Evolutionary conservation across 64 coral and sea anemone genomes (phyloP).

Genomic region (Pocillopora verrucosa): DNA sequence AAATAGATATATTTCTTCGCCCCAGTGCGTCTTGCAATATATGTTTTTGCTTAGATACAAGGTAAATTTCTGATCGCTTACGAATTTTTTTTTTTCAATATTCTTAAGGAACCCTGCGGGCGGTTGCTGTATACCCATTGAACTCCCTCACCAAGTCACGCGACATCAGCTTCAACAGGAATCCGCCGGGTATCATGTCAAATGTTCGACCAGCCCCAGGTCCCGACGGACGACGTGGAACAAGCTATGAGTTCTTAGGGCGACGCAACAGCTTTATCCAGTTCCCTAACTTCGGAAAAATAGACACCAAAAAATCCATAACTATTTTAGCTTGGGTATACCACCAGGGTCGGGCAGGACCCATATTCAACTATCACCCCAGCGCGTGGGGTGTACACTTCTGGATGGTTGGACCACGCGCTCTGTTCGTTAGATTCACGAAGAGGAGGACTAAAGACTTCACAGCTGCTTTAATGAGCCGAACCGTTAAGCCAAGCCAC

Average conservation of each 20-base stretch:
- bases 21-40: no score
- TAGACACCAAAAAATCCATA: constrained; percentile 73
- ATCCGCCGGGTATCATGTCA: constrained; percentile 42
- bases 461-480: constrained; percentile 44
- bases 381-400: constrained; percentile 69
- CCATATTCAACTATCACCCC: constrained; percentile 61
- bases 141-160: constrained; percentile 35
- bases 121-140: constrained; percentile 75
- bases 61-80: no score
- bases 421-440: constrained; percentile 59
- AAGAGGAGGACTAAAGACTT: constrained; percentile 22
- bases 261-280: constrained; percentile 62
- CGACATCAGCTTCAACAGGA: constrained; percentile 72
- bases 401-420: constrained; percentile 48
- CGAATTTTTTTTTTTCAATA: neutral
- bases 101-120: constrained; percentile 73
- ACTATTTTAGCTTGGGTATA: constrained; percentile 77
- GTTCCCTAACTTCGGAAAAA: constrained; percentile 62
- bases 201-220: constrained; percentile 54
- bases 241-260: constrained; percentile 58
- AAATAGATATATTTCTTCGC: neutral
- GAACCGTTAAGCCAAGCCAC: constrained; percentile 19
- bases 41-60: no score
- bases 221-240: constrained; percentile 52
- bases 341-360: constrained; percentile 43